phyloP scores from a whole-genome alignment of 92 coral and sea anemone genomes.

The Bergia sp. region DNA sequence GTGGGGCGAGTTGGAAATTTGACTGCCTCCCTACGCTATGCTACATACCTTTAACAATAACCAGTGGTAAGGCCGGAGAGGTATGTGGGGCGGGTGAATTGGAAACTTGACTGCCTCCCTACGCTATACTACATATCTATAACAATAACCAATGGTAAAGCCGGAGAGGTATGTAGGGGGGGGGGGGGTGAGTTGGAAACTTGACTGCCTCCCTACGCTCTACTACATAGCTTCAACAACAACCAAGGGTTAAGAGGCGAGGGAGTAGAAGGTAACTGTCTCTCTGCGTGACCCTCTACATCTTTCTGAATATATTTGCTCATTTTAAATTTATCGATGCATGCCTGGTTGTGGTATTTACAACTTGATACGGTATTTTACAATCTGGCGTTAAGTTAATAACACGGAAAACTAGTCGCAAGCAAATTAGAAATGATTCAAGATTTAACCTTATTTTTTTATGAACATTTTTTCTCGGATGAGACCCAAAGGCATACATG shows the following conservation, averaged over 20 bases:
- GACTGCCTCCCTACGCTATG: too few relatives aligned
- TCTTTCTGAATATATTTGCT: background rate
- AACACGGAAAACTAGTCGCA: background rate
- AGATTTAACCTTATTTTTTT: too few relatives aligned
- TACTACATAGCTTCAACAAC: background rate
- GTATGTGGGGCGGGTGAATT: too few relatives aligned
- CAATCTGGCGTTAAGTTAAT: background rate
- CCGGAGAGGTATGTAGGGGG: too few relatives aligned
- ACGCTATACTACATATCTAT: too few relatives aligned
- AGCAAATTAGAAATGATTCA: background rate
- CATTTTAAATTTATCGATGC: background rate
- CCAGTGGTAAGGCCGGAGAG: too few relatives aligned
- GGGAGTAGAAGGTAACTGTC: background rate
- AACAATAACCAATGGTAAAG: too few relatives aligned
- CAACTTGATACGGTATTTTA: background rate
- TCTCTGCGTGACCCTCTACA: background rate
- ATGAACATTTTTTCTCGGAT: background rate
- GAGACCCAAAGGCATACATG: background rate
- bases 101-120: too few relatives aligned
- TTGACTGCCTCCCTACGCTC: too few relatives aligned
- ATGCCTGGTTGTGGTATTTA: background rate
- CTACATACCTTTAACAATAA: too few relatives aligned
- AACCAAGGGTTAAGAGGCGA: background rate
- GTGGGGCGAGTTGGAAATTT: too few relatives aligned
- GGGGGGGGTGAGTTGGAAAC: too few relatives aligned